Percentiles rank a stretch among this genome's conserved stretches.
phyloP scores from a whole-genome alignment of 2,888 invertebrate genomes.

The Callimorpha dominula region DNA sequence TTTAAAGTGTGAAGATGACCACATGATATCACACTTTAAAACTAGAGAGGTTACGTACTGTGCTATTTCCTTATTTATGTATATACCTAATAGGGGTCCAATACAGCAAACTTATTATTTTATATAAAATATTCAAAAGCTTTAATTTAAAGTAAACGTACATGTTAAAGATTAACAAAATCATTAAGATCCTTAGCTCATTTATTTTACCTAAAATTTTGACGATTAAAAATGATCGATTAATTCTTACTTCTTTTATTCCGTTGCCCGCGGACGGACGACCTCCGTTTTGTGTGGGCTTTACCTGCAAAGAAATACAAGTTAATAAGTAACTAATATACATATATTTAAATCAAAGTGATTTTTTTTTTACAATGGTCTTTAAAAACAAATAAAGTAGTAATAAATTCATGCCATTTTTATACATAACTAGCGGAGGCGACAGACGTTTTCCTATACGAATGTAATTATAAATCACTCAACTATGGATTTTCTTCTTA shows the following conservation, averaged over 20 bases:
- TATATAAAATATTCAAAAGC: background rate
- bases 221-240: background rate
- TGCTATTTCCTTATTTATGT: background rate
- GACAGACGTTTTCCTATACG: no score
- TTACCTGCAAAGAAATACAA: slow-evolving; percentile 75
- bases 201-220: background rate
- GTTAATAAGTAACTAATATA: background rate
- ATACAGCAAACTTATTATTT: background rate
- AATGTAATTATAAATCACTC: no score
- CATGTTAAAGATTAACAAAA: background rate
- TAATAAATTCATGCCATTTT: background rate
- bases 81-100: background rate
- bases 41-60: background rate
- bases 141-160: background rate
- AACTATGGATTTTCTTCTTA: no score
- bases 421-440: background rate
- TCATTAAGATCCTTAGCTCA: background rate
- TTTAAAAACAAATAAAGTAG: background rate
- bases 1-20: background rate
- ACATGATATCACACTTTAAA: background rate
- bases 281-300: slow-evolving; percentile 87
- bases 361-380: background rate
- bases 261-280: slow-evolving; percentile 85
- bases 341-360: background rate
- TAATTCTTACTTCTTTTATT: slow-evolving; percentile 81